Evolutionary conservation across 2,888 invertebrate genomes (phyloP).

Genomic region (Exephanes ischioxanthus): DNA sequence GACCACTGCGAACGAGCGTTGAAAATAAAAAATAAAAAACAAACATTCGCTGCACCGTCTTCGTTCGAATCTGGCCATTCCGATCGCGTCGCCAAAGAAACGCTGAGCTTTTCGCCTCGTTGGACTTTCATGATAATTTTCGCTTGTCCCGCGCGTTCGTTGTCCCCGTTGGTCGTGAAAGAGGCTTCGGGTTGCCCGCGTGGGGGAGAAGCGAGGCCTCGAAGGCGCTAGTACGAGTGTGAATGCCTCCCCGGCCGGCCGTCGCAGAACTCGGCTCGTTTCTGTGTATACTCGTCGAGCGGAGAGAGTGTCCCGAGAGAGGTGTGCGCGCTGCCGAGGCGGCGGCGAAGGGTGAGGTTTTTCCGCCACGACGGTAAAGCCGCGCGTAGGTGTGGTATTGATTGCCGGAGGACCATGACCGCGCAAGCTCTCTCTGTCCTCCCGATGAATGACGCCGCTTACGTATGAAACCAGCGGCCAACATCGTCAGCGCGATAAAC

Average conservation of each 20-base stretch:
- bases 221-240: not conserved
- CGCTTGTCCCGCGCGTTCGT: conserved; percentile 25
- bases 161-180: conserved; percentile 15
- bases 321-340: conserved; percentile 1
- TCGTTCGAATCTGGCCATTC: conserved; percentile 25
- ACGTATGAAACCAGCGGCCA: conserved; percentile 76
- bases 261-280: not conserved
- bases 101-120: conserved; percentile 30
- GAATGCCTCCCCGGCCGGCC: not conserved
- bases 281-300: not conserved
- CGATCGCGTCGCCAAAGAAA: not conserved
- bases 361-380: conserved; percentile 5
- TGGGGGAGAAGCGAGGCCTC: not conserved
- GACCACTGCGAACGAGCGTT: not conserved
- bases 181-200: not conserved
- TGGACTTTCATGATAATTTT: conserved; percentile 16
- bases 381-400: conserved; percentile 72
- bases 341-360: conserved; percentile 58
- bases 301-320: conserved; percentile 19
- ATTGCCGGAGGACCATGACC: conserved; percentile 74
- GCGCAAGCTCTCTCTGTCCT: conserved; percentile 78
- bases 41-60: too few relatives aligned
- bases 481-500: conserved; percentile 34
- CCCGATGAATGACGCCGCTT: conserved; percentile 80
- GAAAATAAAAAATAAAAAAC: not conserved